phyloP scores from a whole-genome alignment of 2,113 vertebrate genomes.

The Nothocercus nigrocapillus region DNA sequence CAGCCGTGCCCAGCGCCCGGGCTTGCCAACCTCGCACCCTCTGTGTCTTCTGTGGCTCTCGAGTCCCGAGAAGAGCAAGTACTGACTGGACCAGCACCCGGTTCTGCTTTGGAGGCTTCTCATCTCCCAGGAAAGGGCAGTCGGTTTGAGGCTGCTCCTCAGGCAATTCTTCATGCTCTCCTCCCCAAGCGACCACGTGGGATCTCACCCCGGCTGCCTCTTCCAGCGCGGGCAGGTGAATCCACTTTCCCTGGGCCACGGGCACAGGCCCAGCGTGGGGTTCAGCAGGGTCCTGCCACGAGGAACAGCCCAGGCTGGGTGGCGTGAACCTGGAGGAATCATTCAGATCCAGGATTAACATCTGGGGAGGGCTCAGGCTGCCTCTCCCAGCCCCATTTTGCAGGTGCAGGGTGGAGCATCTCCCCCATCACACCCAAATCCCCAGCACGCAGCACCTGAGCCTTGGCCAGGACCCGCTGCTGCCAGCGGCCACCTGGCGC shows the following conservation, averaged over 20 bases:
- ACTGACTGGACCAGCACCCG: fast-evolving
- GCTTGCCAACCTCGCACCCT: background rate
- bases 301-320: background rate
- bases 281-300: background rate
- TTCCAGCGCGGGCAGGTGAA: background rate
- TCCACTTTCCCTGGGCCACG: fast-evolving
- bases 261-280: background rate
- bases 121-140: fast-evolving
- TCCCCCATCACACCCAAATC: fast-evolving
- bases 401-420: background rate
- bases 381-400: fast-evolving
- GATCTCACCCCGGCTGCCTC: background rate
- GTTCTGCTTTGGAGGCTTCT: fast-evolving
- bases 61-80: fast-evolving
- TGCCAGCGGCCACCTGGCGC: background rate
- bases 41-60: no score
- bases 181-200: fast-evolving
- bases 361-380: background rate
- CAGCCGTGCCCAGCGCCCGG: no score
- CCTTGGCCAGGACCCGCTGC: fast-evolving
- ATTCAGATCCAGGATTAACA: background rate
- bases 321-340: no score
- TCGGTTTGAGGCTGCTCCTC: background rate
- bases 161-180: fast-evolving
- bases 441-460: background rate